Percentiles rank a stretch among this genome's conserved stretches.
Evolutionary conservation across 1,140 invertebrate genomes (phyloP).

Genomic region (Campoletis sonorensis): DNA sequence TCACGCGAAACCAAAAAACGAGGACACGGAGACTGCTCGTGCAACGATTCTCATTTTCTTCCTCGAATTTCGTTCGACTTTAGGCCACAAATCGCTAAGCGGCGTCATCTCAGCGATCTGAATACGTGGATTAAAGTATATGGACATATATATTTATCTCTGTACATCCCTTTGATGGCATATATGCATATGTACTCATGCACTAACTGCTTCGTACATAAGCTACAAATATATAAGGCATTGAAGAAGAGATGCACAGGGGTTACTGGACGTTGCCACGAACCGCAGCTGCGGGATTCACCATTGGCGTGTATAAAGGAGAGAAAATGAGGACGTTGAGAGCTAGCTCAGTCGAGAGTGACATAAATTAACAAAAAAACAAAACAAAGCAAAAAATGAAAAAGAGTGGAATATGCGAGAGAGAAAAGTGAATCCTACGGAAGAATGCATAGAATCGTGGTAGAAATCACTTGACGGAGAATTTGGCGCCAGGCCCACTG

Average conservation of each 20-base stretch:
- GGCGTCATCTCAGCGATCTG: not conserved
- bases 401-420: conserved; percentile 37
- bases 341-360: not conserved
- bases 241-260: not conserved
- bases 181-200: not conserved
- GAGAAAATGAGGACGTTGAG: conserved; percentile 27
- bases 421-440: conserved; percentile 43
- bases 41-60: not conserved
- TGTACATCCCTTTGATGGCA: not conserved
- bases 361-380: not conserved
- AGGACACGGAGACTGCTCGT: not conserved
- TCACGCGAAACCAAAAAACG: conserved; percentile 9
- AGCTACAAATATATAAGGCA: not conserved
- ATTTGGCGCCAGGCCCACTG: conserved; percentile 52
- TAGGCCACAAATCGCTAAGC: not conserved
- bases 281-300: conserved; percentile 25
- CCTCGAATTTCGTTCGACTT: not conserved
- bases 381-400: too few species aligned
- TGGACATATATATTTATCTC: too few species aligned
- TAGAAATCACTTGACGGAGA: conserved; percentile 52
- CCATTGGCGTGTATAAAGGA: not conserved
- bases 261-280: not conserved
- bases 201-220: not conserved
- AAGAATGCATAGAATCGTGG: conserved; percentile 45
- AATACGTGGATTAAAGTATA: not conserved